Conservation (phyloP, 1,140 invertebrate genomes). For the Xylocopa sonorina region DNA sequence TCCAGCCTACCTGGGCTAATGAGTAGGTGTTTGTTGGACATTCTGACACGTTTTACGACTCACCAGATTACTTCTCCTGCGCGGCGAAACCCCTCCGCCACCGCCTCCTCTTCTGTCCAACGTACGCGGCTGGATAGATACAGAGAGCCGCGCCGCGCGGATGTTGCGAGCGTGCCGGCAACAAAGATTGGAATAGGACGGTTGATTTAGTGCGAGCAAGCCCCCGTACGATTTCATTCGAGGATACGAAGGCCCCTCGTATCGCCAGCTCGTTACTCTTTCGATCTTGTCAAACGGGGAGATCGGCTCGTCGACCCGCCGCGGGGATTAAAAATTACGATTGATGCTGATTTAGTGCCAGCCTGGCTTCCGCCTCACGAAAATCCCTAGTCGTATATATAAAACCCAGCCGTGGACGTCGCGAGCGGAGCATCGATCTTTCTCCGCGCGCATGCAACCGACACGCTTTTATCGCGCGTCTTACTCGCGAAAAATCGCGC, state of each 20-base stretch:
- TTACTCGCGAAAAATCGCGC: too few relatives aligned
- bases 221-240: constrained; percentile 72
- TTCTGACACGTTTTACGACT: constrained; percentile 81
- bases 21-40: constrained; percentile 81
- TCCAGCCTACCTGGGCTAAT: constrained; percentile 77
- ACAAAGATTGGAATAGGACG: constrained; percentile 71
- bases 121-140: constrained; percentile 66
- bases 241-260: constrained; percentile 61
- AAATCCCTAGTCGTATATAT: constrained; percentile 58
- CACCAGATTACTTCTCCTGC: constrained; percentile 77
- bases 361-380: constrained; percentile 45
- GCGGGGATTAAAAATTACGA: constrained; percentile 75
- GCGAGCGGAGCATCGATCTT: too few relatives aligned
- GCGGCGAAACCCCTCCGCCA: too few relatives aligned
- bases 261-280: constrained; percentile 70
- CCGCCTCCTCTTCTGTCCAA: too few relatives aligned
- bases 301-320: constrained; percentile 65
- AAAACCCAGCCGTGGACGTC: too few relatives aligned
- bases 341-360: constrained; percentile 72
- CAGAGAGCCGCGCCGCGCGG: constrained; percentile 65
- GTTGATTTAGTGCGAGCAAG: constrained; percentile 71
- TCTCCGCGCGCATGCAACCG: too few relatives aligned
- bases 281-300: constrained; percentile 51
- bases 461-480: too few relatives aligned
- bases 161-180: constrained; percentile 63